Base-by-base conservation (phyloP, 1,140 invertebrate species). In the Drosophila quadrilineata region DNA sequence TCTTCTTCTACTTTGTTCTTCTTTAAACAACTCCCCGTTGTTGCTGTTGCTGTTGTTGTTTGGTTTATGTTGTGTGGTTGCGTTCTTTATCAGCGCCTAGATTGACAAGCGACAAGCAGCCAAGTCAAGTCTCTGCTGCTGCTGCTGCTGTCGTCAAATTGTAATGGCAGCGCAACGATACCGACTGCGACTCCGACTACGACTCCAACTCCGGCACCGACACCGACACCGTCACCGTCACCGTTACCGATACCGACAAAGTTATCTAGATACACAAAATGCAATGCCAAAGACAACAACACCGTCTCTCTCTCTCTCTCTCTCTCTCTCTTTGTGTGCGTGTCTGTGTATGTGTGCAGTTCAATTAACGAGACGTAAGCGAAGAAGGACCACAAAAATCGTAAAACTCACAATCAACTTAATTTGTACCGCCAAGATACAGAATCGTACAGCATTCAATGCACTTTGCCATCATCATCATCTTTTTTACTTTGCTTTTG, bases 381-480 rank as follows among this genome's bases (percentile, higher is more conserved):
- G 10, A 3, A n/a, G 9, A 9, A 41, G 24, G 19, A 29, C 6
- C 14, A 50, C 28, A 41, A 66, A 70, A 26, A 35, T 24, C 38
- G 26, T 16, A 45, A 49, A 24, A 24, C 38, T 21, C 5, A 56
- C 10, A 84, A 85, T 84, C 77, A 85, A 84, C 77, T 85, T 84
- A 84, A 84, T 84, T 77, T 77, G 77, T 76, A 76, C 76, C 76
- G 26, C 24, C 57, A 77, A 77, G 79, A 84, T 64, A 84, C 73
- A 82, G 64, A 53, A 60, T 62, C n/a, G n/a, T n/a, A n/a, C n/a
- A n/a, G n/a, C n/a, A 64, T 69, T 43, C 48, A 60, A 49, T 60
- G 57, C 56, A 54, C 58, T 52, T 48, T 52, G 65, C 67, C 77
- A 84, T 76, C 76, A 68, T 84, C 70, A 50, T 48, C 40, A 10